Percentiles rank a stretch among this genome's conserved stretches.
Conservation (phyloP, 2,113 vertebrate genomes). For the Glareola pratincola region DNA sequence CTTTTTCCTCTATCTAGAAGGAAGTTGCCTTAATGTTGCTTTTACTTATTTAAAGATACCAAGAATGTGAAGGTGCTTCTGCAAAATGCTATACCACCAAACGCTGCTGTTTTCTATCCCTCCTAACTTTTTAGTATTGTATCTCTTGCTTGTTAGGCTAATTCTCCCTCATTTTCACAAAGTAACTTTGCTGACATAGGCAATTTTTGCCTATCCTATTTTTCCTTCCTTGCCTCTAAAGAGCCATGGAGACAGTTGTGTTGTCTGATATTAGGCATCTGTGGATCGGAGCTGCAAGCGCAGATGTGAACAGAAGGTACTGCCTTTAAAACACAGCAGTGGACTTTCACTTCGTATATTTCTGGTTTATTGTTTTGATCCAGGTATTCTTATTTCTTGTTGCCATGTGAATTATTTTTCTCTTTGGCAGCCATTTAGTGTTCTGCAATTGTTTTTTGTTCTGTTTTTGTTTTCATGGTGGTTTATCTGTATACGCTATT, state of each 20-base stretch:
- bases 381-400: not conserved
- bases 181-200: not conserved
- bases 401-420: not conserved
- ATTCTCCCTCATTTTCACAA: not conserved
- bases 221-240: not conserved
- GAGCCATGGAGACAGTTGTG: not conserved
- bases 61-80: not conserved
- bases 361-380: not conserved
- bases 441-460: not conserved
- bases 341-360: not conserved
- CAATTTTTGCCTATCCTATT: not conserved
- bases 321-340: not conserved
- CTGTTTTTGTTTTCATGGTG: not conserved
- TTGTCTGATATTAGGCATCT: accelerated
- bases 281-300: not conserved
- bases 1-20: not conserved
- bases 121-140: not conserved
- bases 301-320: not conserved
- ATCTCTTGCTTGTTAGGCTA: not conserved
- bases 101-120: not conserved
- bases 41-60: not conserved
- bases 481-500: accelerated
- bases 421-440: not conserved
- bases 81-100: not conserved
- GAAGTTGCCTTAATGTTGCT: not conserved